phyloP scores from a whole-genome alignment of 2,797 vertebrate species.

The Acrocephalus scirpaceus region DNA sequence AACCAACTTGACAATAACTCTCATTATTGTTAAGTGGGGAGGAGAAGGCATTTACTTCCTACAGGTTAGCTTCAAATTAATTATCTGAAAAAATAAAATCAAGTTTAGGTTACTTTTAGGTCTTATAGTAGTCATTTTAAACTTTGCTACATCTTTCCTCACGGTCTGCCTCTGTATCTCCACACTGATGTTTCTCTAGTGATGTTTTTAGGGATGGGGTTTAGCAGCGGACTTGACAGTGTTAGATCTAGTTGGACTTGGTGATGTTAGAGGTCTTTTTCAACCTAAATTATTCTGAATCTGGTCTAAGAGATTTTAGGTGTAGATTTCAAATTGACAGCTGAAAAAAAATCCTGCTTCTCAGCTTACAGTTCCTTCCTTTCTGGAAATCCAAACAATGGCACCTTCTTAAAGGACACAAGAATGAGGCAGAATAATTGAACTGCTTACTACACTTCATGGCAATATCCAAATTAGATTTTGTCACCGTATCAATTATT shows the following conservation, averaged over 20 bases:
- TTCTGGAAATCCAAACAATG: not conserved
- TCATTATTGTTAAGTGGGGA: not conserved
- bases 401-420: not conserved
- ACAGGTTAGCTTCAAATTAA: not conserved
- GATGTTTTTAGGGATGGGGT: fast-evolving
- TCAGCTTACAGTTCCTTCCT: not conserved
- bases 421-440: not conserved
- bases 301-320: not conserved
- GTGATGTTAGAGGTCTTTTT: not conserved
- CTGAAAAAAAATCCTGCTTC: not conserved
- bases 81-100: not conserved
- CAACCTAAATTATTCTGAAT: not conserved
- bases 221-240: fast-evolving
- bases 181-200: not conserved
- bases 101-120: not conserved
- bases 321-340: not conserved
- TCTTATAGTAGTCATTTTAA: not conserved
- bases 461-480: not conserved
- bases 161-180: fast-evolving
- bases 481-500: not conserved
- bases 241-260: not conserved
- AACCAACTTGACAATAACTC: not conserved
- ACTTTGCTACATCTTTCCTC: not conserved
- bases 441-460: not conserved
- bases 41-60: not conserved